phyloP scores from a whole-genome alignment of 2,888 invertebrate species.

The Arctia plantaginis region DNA sequence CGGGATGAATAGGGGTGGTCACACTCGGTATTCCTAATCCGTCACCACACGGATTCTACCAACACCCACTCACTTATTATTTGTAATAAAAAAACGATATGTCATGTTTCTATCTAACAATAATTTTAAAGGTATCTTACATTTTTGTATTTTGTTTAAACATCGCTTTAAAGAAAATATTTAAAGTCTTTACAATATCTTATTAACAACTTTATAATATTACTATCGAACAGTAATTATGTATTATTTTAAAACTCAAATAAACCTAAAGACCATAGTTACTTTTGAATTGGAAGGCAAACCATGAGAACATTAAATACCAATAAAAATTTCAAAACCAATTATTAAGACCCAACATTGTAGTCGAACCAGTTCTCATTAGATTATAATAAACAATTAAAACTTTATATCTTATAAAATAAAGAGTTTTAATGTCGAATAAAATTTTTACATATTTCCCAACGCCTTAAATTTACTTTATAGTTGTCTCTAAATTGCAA shows the following conservation, averaged over 20 bases:
- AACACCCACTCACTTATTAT: too few relatives aligned
- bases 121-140: not conserved
- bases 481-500: slow-evolving; percentile 51
- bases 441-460: slow-evolving; percentile 45
- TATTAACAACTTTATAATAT: not conserved
- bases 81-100: not conserved
- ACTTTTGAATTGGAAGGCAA: not conserved
- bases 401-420: slow-evolving; percentile 46
- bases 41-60: too few relatives aligned
- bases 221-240: not conserved
- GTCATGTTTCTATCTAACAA: not conserved
- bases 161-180: not conserved
- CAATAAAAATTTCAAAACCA: not conserved
- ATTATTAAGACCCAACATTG: slow-evolving; percentile 8
- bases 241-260: not conserved
- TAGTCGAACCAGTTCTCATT: slow-evolving; percentile 33
- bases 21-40: too few relatives aligned
- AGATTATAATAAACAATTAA: slow-evolving; percentile 40
- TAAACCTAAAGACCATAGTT: not conserved
- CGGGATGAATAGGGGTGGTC: too few relatives aligned
- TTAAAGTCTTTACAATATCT: not conserved
- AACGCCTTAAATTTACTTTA: slow-evolving; percentile 54
- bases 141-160: not conserved
- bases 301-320: not conserved
- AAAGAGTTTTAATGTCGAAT: slow-evolving; percentile 46